Evolutionary conservation across 2,888 invertebrate genomes (phyloP), one percentile per base, ranked within the genome.

Genomic region (Argynnis bischoffii): DNA sequence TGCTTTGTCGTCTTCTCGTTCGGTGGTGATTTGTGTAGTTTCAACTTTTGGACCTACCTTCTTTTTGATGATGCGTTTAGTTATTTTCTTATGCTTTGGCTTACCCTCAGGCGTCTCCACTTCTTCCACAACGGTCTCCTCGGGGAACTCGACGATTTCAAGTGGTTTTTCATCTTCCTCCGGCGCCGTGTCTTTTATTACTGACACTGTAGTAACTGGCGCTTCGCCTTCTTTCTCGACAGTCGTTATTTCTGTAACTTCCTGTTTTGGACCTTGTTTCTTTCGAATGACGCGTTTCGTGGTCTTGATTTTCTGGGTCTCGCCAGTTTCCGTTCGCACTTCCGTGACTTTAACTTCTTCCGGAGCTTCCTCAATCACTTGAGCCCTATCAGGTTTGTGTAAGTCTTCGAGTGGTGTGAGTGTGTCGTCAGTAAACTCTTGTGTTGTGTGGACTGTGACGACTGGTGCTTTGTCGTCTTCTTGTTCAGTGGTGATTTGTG

Each of bases 391-490:
- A 2, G 31, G 31, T 31, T 31, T 6, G 31, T 26, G 26, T 60
- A 51, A n/a, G 8, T 60, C 60, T 6, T 60, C 16, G 6, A 60
- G n/a, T 4, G 60, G 31, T 31, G 60, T 72, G 2, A 63, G 65
- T 15, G 70, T 71, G 3, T 78, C 75, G 6, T 77, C 76, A 6
- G 53, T 50, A 6, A 66, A 11, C 60, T 75, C 69, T 14, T 74
- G 65, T 6, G 71, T 70, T n/a, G 57, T 69, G 63, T 72, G 70
- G 60, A 69, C 63, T 46, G 79, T 75, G 41, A 80, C 77, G 47
- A 82, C 69, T 13, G 83, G 78, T 54, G 78, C 41, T 65, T 89
- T 88, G 80, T 89, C 79, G 79, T 91, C 78, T 83, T 89, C 73
- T 3, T 31, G 31, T 31, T 31, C 31, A 5, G 31, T 31, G 55